Percentiles rank a stretch among this genome's conserved stretches.
phyloP scores from a whole-genome alignment of 2,888 invertebrate genomes.

The Ectemnius lituratus region DNA sequence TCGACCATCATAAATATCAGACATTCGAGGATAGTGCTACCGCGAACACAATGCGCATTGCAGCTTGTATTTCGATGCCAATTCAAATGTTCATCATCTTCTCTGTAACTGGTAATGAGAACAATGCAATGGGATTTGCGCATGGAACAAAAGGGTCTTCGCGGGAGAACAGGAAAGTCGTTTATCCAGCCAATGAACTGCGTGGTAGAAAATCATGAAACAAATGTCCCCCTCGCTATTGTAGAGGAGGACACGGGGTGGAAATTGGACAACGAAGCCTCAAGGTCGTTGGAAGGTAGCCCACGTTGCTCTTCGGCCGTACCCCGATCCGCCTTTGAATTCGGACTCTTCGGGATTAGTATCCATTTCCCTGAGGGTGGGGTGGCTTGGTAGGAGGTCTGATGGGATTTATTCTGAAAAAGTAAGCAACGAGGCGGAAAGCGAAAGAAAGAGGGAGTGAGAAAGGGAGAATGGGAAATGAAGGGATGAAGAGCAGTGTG shows the following conservation, averaged over 20 bases:
- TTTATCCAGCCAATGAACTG: too few relatives aligned
- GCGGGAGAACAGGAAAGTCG: too few relatives aligned
- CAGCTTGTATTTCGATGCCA: too few relatives aligned
- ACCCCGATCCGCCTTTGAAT: constrained; percentile 62
- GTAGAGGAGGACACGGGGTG: neutral
- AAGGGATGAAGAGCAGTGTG: constrained; percentile 8
- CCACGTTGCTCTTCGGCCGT: constrained; percentile 47
- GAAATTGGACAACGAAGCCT: constrained; percentile 42
- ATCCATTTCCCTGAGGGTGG: constrained; percentile 64
- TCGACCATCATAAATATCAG: too few relatives aligned
- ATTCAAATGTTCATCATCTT: too few relatives aligned
- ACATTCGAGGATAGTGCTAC: too few relatives aligned
- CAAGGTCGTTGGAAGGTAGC: constrained; percentile 63
- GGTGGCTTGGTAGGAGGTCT: constrained; percentile 50
- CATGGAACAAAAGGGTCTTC: too few relatives aligned
- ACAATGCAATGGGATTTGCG: too few relatives aligned
- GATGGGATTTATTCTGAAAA: constrained; percentile 65
- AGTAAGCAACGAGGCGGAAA: constrained; percentile 27
- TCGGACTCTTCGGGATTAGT: constrained; percentile 68
- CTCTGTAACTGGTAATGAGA: too few relatives aligned
- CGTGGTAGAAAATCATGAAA: neutral
- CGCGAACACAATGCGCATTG: too few relatives aligned
- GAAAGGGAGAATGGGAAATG: neutral
- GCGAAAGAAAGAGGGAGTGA: constrained; percentile 7
- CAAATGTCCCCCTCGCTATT: constrained; percentile 14